Conservation (phyloP, 30 jellyfish, hydroid and myxozoan genomes). For the Morbakka virulenta region DNA sequence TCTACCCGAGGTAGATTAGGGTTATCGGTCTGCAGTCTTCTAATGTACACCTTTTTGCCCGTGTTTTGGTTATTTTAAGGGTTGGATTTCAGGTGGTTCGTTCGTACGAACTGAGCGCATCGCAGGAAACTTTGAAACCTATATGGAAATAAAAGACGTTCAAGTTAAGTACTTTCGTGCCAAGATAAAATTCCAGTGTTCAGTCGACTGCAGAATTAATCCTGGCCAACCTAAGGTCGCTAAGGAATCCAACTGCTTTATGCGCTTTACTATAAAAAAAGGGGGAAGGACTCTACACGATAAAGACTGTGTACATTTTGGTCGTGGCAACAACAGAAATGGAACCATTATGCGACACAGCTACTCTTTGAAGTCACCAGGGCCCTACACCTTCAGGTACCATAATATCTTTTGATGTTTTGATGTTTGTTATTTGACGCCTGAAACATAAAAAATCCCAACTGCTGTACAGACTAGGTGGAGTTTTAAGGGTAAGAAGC, state of each 20-base stretch:
- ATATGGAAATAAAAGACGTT: constrained; percentile 42
- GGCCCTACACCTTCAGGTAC: constrained; percentile 80
- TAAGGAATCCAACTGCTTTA: constrained; percentile 55
- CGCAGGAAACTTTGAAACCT: constrained; percentile 87
- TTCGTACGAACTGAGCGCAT: constrained; percentile 70
- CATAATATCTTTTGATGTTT: too few relatives aligned
- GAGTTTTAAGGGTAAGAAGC: too few relatives aligned
- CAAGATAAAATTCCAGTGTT: constrained; percentile 48
- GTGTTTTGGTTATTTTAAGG: constrained; percentile 15
- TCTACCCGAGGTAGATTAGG: too few relatives aligned
- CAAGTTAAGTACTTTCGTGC: constrained; percentile 54
- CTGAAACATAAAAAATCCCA: too few relatives aligned
- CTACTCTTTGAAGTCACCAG: constrained; percentile 35
- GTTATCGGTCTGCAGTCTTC: too few relatives aligned
- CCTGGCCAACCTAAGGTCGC: constrained; percentile 57
- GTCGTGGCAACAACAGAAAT: constrained; percentile 48
- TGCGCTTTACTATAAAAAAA: constrained; percentile 48
- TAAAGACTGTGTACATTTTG: constrained; percentile 63
- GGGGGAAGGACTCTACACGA: constrained; percentile 27
- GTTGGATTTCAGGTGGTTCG: constrained; percentile 77
- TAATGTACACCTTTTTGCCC: too few relatives aligned
- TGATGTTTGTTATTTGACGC: too few relatives aligned
- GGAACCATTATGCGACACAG: constrained; percentile 72
- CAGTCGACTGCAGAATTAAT: constrained; percentile 81
- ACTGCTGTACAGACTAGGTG: too few relatives aligned